A percentile compares a stretch with the other conserved stretches of the same genome.
phyloP scores from a whole-genome alignment of 2,888 invertebrate species.

The Eremobia ochroleuca region DNA sequence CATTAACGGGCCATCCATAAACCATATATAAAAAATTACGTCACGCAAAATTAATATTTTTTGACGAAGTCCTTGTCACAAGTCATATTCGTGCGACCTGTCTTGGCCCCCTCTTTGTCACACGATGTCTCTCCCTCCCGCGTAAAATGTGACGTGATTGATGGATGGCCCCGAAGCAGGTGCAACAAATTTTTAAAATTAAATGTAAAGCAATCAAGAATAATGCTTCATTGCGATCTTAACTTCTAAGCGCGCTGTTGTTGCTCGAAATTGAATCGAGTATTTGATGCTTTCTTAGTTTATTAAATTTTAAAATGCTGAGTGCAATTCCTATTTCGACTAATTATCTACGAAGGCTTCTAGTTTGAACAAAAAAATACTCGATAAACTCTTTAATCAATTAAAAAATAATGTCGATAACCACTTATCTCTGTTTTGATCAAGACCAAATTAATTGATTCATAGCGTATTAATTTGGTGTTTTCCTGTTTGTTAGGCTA shows the following conservation, averaged over 20 bases:
- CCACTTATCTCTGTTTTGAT: not conserved
- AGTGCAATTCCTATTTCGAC: not conserved
- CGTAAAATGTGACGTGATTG: not conserved
- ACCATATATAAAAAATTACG: not conserved
- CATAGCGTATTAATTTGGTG: not conserved
- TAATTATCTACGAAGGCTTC: not conserved
- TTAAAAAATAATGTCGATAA: not conserved
- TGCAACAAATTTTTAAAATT: too few species aligned
- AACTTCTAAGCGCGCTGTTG: not conserved
- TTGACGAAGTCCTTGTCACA: too few species aligned
- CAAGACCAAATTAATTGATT: not conserved
- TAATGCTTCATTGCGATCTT: not conserved
- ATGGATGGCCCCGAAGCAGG: not conserved
- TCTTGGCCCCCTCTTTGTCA: not conserved
- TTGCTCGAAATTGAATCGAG: constrained; percentile 42
- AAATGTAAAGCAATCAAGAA: not conserved
- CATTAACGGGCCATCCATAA: not conserved
- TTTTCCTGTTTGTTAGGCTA: not conserved
- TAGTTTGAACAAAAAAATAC: not conserved
- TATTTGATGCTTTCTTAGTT: not conserved
- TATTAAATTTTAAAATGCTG: not conserved
- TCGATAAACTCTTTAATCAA: not conserved
- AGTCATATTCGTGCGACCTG: too few species aligned
- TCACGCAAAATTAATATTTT: not conserved
- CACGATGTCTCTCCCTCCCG: not conserved